phyloP scores from a whole-genome alignment of 92 coral and sea anemone species.

The Bergia puertoricense region DNA sequence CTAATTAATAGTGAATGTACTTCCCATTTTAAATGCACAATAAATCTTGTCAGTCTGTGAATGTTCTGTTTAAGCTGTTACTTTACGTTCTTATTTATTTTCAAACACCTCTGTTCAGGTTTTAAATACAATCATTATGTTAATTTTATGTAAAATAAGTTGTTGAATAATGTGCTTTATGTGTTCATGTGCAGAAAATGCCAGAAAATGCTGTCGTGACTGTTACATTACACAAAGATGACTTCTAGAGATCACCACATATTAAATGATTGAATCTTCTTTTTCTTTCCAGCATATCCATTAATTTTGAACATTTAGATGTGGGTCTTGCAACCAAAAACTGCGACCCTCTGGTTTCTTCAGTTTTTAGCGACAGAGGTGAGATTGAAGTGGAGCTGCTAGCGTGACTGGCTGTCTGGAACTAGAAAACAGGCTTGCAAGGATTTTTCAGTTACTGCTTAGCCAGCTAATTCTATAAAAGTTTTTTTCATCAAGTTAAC shows the following conservation, averaged over 20 bases:
- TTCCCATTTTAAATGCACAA: not conserved
- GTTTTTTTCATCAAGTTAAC: not conserved
- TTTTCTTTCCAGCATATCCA: slow-evolving; percentile 43
- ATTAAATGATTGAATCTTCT: slow-evolving; percentile 14
- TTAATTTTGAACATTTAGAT: slow-evolving; percentile 30
- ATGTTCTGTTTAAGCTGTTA: not conserved
- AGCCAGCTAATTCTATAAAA: not conserved
- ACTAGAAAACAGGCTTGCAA: not conserved
- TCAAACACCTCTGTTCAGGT: not conserved
- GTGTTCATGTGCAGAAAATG: not conserved
- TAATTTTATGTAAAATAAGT: too few species aligned
- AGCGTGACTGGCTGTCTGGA: not conserved
- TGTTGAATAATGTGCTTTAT: not conserved
- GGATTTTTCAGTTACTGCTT: not conserved
- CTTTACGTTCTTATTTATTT: not conserved
- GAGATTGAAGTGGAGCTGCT: not conserved
- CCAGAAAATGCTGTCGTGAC: not conserved
- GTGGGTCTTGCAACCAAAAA: slow-evolving; percentile 27
- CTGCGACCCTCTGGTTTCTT: slow-evolving; percentile 19
- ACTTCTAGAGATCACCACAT: not conserved
- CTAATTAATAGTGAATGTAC: too few species aligned
- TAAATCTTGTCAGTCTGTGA: not conserved
- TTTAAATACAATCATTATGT: too few species aligned
- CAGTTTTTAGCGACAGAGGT: slow-evolving; percentile 30
- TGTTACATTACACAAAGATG: not conserved